phyloP scores from a whole-genome alignment of 2,797 vertebrate genomes.

The Mormyrops boulengeri region DNA sequence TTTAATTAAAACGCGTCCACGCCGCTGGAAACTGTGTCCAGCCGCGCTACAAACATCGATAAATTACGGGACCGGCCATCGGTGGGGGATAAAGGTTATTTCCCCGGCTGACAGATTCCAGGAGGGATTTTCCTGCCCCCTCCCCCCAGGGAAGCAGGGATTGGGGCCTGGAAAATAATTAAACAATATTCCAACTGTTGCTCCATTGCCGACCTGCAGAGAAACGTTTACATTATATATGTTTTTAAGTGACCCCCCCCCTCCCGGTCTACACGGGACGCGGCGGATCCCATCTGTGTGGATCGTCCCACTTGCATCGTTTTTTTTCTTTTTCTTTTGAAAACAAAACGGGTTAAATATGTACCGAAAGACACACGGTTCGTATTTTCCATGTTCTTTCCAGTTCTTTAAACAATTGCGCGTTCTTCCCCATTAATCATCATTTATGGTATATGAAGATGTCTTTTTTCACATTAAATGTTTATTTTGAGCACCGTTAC shows the following conservation, averaged over 20 bases:
- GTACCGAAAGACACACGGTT: not conserved
- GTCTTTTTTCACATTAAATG: not conserved
- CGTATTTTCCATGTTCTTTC: constrained; percentile 7
- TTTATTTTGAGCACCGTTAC: not conserved
- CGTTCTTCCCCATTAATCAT: not conserved
- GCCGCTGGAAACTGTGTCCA: not conserved
- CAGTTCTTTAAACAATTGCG: constrained; percentile 2
- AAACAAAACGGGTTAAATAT: not conserved
- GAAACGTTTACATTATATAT: not conserved
- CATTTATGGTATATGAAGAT: not conserved
- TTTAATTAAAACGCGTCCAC: not conserved
- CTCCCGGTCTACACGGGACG: not conserved
- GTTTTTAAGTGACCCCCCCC: not conserved
- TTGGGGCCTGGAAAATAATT: constrained; percentile 33
- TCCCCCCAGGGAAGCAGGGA: constrained; percentile 10
- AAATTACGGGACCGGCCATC: not conserved
- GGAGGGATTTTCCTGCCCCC: constrained; percentile 12
- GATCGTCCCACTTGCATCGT: not conserved
- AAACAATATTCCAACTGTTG: constrained; percentile 42
- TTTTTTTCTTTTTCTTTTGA: not conserved
- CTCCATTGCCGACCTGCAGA: constrained; percentile 14
- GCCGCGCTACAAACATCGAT: not conserved
- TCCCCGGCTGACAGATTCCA: not conserved
- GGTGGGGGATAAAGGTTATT: not conserved
- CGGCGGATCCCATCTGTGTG: not conserved